Percentiles rank a stretch among this genome's conserved stretches.
Evolutionary conservation across 1,140 invertebrate genomes (phyloP).

Genomic region (Eueides isabella): DNA sequence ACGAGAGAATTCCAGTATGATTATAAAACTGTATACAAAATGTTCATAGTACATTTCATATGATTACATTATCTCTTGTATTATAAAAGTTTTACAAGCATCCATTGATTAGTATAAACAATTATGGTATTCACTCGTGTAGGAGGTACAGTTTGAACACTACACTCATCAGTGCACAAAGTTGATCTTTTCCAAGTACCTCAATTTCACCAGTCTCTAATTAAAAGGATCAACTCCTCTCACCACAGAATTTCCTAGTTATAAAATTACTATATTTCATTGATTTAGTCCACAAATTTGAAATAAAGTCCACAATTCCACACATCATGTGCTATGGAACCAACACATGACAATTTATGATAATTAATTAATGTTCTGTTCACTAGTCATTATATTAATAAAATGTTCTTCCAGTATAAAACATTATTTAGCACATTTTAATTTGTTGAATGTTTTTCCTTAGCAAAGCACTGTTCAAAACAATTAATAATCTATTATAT

Average conservation of each 20-base stretch:
- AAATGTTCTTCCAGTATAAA: constrained; percentile 78
- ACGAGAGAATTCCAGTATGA: constrained; percentile 73
- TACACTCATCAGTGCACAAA: constrained; percentile 60
- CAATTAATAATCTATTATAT: constrained; percentile 74
- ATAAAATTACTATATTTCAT: constrained; percentile 79
- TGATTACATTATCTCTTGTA: constrained; percentile 68
- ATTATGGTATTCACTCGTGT: constrained; percentile 58
- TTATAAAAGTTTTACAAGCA: constrained; percentile 75
- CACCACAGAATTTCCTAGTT: constrained; percentile 78
- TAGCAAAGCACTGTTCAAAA: constrained; percentile 80
- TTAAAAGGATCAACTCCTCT: constrained; percentile 75
- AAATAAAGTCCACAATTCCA: constrained; percentile 79
- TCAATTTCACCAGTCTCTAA: constrained; percentile 62
- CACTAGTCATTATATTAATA: constrained; percentile 75
- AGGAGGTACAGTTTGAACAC: constrained; percentile 55
- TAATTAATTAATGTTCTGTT: constrained; percentile 73
- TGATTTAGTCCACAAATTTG: constrained; percentile 80
- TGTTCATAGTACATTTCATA: constrained; percentile 63
- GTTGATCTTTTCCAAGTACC: constrained; percentile 48
- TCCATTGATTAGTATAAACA: constrained; percentile 58
- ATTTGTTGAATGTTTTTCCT: constrained; percentile 79
- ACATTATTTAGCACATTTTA: constrained; percentile 80
- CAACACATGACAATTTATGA: constrained; percentile 64
- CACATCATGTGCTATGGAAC: constrained; percentile 58
- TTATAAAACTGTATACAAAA: constrained; percentile 80